Evolutionary conservation across 2,113 vertebrate genomes (phyloP), one percentile per base, ranked within the genome.

Genomic region (Reinhardtius hippoglossoides): DNA sequence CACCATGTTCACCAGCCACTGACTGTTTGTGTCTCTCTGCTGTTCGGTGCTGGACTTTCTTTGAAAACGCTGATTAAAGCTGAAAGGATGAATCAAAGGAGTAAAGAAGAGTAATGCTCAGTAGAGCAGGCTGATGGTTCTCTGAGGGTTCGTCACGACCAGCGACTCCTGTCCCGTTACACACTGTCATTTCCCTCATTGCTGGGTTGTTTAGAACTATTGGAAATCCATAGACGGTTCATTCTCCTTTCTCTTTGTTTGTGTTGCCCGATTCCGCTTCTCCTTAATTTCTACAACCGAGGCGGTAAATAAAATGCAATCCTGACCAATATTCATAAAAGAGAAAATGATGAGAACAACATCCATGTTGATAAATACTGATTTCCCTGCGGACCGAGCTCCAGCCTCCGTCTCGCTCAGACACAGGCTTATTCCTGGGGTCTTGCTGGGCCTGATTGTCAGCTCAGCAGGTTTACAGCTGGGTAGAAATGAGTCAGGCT

Each of bases 381-480:
- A 59, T 66, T 61, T 71, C 18, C 44, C 27, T 69, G 67, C 14
- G 42, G 57, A 62, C 60, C 1, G 31, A 70, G 75, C 60, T 58
- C 9, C 40, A 67, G n/a, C 66, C 42, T 74, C 61, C 18, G 44
- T 56, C 9, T 78, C 31, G 71, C 58, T 86, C 31, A 40, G 20
- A 72, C 26, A 48, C 67, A 18, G 44, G 50, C 66, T 73, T 59
- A 55, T 83, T 75, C 81, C 68, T 40, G 40, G 61, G 71, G 23
- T 48, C 24, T 61, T 35, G 67, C 76, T 82, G 52, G 52, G 63
- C 24, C 63, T 66, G 88, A 88, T 71, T 91, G 80, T 85, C 64
- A 66, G 63, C 85, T 85, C 83, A 88, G 86, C 74, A 83, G 78
- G 86, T 92, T 83, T 89, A 81, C 76, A 83, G 82, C 78, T 76